Percentiles rank a stretch among this genome's conserved stretches.
phyloP scores from a whole-genome alignment of 1,140 invertebrate species.

The Diploscapter pachys region DNA sequence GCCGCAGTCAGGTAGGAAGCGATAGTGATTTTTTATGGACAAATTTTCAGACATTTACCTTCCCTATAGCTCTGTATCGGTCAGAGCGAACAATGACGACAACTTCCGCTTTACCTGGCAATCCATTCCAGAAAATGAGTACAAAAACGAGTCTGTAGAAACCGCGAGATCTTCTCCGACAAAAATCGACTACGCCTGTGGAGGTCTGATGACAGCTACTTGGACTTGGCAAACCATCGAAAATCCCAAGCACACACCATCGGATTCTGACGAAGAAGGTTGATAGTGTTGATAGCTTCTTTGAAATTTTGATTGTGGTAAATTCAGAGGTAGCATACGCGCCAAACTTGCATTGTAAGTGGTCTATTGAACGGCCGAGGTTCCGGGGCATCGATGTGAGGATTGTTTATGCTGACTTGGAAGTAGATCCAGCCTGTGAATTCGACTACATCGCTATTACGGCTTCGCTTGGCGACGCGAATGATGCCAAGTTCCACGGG shows the following conservation, averaged over 20 bases:
- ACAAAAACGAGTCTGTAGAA: constrained; percentile 11
- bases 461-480: constrained; percentile 16
- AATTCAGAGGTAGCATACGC: constrained; percentile 37
- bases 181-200: constrained; percentile 36
- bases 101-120: constrained; percentile 16
- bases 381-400: constrained; percentile 43
- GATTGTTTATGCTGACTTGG: constrained; percentile 46
- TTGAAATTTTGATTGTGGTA: constrained; percentile 7
- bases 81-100: background rate
- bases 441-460: constrained; percentile 48
- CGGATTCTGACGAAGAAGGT: constrained; percentile 7
- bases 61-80: too few species aligned
- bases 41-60: too few species aligned
- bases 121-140: constrained; percentile 1
- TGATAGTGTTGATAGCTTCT: background rate
- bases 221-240: constrained; percentile 41
- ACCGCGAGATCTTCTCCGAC: background rate
- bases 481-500: constrained; percentile 16
- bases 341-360: constrained; percentile 46
- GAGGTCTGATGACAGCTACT: constrained; percentile 41
- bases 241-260: constrained; percentile 19
- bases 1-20: too few species aligned
- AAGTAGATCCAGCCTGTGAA: constrained; percentile 39
- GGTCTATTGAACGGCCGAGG: constrained; percentile 42
- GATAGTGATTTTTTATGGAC: too few species aligned